These are phyloP conservation scores for Pelecanus crispus DNA, from an alignment of 2,113 vertebrate species.

Conservation along the genomic window DNA sequence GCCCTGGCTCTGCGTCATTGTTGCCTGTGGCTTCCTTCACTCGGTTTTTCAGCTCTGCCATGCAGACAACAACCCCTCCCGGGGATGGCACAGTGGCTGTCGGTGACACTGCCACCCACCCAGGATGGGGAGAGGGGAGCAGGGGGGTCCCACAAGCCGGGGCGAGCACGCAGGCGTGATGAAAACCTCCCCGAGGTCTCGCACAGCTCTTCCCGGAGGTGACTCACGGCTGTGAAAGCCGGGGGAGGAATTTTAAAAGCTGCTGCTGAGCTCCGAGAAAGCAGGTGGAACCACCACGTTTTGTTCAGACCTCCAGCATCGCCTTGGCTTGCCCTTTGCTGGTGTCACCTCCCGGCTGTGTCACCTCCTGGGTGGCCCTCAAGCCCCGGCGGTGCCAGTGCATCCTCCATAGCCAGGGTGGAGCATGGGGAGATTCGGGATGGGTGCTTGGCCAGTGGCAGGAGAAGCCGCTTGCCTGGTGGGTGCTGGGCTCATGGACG, in stretches of 20 bases:
- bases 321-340: not conserved
- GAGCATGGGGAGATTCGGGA: not conserved
- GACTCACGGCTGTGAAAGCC: not conserved
- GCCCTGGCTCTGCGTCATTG: fast-evolving
- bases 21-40: not conserved
- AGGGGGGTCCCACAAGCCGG: not conserved
- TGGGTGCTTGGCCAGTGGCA: not conserved
- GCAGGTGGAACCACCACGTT: not conserved
- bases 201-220: not conserved
- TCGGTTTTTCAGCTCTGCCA: not conserved
- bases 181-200: not conserved
- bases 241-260: not conserved
- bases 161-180: fast-evolving
- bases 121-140: not conserved
- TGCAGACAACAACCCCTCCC: not conserved
- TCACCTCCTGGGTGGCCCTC: not conserved
- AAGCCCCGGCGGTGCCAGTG: fast-evolving
- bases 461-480: fast-evolving
- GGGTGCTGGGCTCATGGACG: not conserved
- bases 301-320: not conserved
- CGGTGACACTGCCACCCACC: not conserved
- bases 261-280: not conserved
- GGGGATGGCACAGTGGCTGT: fast-evolving
- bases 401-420: fast-evolving
- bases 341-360: not conserved